These are phyloP conservation scores for Drosophila tani DNA, from an alignment of 1,140 invertebrate species.

Conservation along the genomic window DNA sequence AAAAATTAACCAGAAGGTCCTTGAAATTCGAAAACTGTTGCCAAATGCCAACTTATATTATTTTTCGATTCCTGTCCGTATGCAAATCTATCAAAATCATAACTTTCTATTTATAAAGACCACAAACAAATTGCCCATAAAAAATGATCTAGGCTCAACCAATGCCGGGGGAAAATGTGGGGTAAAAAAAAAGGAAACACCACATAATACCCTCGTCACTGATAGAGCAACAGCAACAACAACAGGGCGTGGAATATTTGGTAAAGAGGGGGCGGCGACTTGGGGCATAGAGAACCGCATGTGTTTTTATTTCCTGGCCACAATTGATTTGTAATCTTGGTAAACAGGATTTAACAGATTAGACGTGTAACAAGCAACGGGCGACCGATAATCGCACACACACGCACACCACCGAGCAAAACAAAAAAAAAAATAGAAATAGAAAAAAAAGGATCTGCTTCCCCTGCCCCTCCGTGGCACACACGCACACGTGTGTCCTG, in stretches of 20 bases:
- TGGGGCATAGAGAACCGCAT: slow-evolving; percentile 38
- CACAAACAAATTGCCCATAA: slow-evolving; percentile 15
- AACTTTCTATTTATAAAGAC: slow-evolving; percentile 1
- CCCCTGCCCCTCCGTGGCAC: slow-evolving; percentile 5
- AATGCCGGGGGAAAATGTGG: background rate
- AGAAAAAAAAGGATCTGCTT: slow-evolving; percentile 16
- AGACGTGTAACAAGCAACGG: slow-evolving; percentile 78
- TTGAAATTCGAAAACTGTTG: background rate
- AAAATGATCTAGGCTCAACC: slow-evolving; percentile 24
- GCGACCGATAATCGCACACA: slow-evolving; percentile 75
- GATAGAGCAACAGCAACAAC: slow-evolving; percentile 24
- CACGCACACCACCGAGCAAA: slow-evolving; percentile 33
- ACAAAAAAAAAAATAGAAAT: background rate
- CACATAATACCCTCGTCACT: slow-evolving; percentile 46
- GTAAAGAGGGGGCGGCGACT: background rate
- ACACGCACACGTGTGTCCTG: slow-evolving; percentile 62
- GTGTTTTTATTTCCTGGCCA: slow-evolving; percentile 80
- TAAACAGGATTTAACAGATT: slow-evolving; percentile 83
- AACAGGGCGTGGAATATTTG: background rate
- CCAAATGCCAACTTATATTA: no score
- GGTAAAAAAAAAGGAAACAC: slow-evolving; percentile 7
- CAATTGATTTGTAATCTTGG: slow-evolving; percentile 83
- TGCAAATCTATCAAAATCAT: background rate
- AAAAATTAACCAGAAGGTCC: background rate
- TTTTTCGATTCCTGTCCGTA: no score